Conservation (phyloP, 2,797 vertebrate genomes). For the Thamnophis elegans region DNA sequence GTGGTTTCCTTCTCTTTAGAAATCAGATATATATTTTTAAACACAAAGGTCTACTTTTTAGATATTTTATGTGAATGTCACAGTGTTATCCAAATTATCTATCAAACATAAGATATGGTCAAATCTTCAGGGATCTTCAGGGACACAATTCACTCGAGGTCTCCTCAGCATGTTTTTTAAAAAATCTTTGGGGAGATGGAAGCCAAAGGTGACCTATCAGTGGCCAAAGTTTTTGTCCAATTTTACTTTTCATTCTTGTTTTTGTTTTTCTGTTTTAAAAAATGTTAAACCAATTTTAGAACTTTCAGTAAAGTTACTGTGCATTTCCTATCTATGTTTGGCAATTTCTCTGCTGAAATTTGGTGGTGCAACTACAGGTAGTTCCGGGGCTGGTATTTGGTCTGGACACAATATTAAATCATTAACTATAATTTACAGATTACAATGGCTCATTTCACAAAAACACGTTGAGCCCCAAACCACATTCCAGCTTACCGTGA, state of each 20-base stretch:
- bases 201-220: background rate
- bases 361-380: background rate
- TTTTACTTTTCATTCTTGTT: background rate
- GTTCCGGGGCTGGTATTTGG: background rate
- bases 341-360: background rate
- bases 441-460: background rate
- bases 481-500: background rate
- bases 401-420: background rate
- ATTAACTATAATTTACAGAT: background rate
- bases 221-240: background rate
- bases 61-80: background rate
- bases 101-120: background rate
- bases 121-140: background rate
- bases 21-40: background rate
- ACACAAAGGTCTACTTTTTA: background rate
- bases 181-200: background rate
- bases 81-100: background rate
- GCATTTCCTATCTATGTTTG: background rate
- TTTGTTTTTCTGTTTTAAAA: background rate
- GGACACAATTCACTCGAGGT: background rate
- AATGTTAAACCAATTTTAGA: background rate
- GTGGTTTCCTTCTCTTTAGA: conserved; percentile 24
- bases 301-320: background rate
- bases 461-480: background rate
- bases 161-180: background rate